Evolutionary conservation across 2,888 invertebrate species (phyloP).

Genomic region (Drosophila fulvimacula): DNA sequence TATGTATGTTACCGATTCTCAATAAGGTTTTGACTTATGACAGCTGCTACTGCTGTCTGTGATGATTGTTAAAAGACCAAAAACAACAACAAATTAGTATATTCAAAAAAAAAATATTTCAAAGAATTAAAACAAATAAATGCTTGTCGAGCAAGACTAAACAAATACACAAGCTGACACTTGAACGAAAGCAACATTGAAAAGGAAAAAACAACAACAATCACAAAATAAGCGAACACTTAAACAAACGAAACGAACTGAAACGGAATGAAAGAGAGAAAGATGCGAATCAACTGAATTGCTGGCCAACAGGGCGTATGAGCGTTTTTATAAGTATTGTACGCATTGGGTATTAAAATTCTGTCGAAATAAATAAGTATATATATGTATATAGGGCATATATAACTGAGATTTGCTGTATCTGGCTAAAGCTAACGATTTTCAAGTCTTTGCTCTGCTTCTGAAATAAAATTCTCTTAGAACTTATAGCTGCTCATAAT

Average conservation of each 20-base stretch:
- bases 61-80: constrained; percentile 30
- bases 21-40: constrained; percentile 9
- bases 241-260: constrained; percentile 64
- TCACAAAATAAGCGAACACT: constrained; percentile 53
- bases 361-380: not conserved
- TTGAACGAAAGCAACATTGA: constrained; percentile 44
- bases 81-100: not conserved
- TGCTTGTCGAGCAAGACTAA: constrained; percentile 39
- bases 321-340: constrained; percentile 27
- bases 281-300: constrained; percentile 36
- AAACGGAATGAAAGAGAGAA: constrained; percentile 41
- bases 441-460: not conserved
- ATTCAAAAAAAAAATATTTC: not conserved
- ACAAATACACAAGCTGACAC: constrained; percentile 56
- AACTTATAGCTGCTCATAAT: not conserved
- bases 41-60: constrained; percentile 7
- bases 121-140: constrained; percentile 41
- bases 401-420: not conserved
- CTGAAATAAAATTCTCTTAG: not conserved
- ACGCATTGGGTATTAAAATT: not conserved
- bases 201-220: constrained; percentile 28
- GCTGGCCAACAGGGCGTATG: constrained; percentile 63
- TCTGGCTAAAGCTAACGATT: not conserved
- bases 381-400: not conserved
- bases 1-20: not conserved